phyloP scores from a whole-genome alignment of 1,140 invertebrate species.

The Rhopalosiphum padi region DNA sequence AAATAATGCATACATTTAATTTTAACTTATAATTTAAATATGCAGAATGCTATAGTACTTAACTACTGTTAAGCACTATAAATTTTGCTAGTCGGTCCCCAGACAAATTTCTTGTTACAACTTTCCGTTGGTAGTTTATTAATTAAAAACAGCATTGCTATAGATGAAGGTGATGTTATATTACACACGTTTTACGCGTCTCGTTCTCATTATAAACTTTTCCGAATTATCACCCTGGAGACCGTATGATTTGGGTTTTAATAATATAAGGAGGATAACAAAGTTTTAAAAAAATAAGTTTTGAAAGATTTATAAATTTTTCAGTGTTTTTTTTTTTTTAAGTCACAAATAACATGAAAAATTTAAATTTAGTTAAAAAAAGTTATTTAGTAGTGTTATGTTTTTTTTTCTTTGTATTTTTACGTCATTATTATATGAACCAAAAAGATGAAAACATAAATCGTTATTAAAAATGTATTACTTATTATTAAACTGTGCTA shows the following conservation, averaged over 20 bases:
- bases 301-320: slow-evolving; percentile 46
- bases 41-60: slow-evolving; percentile 21
- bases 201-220: slow-evolving; percentile 55
- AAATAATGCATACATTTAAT: not conserved
- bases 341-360: not conserved
- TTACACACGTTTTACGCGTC: slow-evolving; percentile 48
- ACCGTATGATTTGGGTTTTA: slow-evolving; percentile 47
- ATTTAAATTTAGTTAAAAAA: slow-evolving; percentile 14
- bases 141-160: slow-evolving; percentile 46
- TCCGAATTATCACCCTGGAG: slow-evolving; percentile 50
- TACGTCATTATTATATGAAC: not conserved
- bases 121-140: slow-evolving; percentile 55
- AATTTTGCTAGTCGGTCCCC: slow-evolving; percentile 26
- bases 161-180: slow-evolving; percentile 52
- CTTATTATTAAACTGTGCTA: no score
- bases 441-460: not conserved
- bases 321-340: slow-evolving; percentile 10
- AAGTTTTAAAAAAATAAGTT: slow-evolving; percentile 49
- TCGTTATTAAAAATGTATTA: not conserved
- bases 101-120: slow-evolving; percentile 54
- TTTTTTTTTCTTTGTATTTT: not conserved
- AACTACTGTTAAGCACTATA: slow-evolving; percentile 35
- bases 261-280: slow-evolving; percentile 46
- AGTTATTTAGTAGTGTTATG: not conserved
- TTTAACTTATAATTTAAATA: not conserved